phyloP scores from a whole-genome alignment of 2,113 vertebrate genomes.

The Picathartes gymnocephalus region DNA sequence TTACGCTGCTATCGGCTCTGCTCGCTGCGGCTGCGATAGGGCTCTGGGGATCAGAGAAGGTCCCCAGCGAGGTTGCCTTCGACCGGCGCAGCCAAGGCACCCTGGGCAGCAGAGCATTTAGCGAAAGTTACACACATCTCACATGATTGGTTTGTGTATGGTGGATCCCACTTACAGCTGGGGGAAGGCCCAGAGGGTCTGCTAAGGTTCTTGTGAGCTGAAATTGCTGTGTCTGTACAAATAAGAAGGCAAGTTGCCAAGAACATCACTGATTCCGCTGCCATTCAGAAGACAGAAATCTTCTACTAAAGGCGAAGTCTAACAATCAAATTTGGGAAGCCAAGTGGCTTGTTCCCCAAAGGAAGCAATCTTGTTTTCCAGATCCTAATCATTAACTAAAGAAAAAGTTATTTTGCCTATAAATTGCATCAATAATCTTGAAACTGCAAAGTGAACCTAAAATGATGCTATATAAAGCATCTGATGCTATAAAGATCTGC shows the following conservation, averaged over 20 bases:
- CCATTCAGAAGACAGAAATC: neutral
- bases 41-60: no score
- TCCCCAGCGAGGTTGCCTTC: no score
- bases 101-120: no score
- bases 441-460: neutral
- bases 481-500: neutral
- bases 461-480: neutral
- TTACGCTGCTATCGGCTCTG: no score
- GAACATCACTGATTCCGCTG: neutral
- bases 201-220: neutral
- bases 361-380: neutral
- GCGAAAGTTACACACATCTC: neutral
- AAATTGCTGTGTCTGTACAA: neutral
- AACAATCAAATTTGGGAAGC: neutral
- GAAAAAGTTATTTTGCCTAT: neutral
- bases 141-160: neutral
- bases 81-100: no score
- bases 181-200: neutral
- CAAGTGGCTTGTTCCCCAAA: neutral
- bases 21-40: no score
- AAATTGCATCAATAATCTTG: neutral
- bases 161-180: neutral
- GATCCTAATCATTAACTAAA: neutral
- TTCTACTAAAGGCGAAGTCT: neutral
- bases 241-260: neutral